Conservation (phyloP, 2,797 vertebrate species). For the Buceros bicornis region DNA sequence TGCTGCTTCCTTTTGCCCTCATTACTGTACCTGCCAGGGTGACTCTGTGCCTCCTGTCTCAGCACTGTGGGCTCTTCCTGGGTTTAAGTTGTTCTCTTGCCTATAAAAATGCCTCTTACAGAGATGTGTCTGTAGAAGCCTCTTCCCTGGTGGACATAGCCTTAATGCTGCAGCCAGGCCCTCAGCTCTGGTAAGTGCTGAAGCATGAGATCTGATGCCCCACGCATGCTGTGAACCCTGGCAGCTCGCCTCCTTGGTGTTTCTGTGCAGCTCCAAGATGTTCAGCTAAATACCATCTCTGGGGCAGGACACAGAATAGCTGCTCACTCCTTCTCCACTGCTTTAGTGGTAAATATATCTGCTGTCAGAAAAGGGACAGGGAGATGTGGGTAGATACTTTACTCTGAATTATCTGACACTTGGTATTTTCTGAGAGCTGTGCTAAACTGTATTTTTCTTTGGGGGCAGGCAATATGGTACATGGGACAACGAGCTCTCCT, state of each 20-base stretch:
- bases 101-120: conserved; percentile 31
- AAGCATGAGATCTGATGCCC: neutral
- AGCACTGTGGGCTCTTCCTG: neutral
- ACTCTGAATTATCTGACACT: neutral
- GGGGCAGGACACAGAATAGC: neutral
- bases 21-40: conserved; percentile 66
- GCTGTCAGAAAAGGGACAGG: neutral
- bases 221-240: neutral
- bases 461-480: fast-evolving
- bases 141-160: neutral
- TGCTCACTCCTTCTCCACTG: neutral
- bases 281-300: neutral
- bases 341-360: neutral
- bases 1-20: conserved; percentile 65
- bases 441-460: neutral
- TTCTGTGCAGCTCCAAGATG: neutral
- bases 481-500: neutral
- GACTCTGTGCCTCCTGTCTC: conserved; percentile 21
- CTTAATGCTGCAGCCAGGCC: conserved; percentile 26
- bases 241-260: neutral
- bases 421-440: neutral
- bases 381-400: neutral
- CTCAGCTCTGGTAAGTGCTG: conserved; percentile 51
- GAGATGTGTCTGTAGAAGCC: conserved; percentile 22
- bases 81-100: neutral